Conservation (phyloP, 2,797 vertebrate species). For the Dromococcyx pavoninus region DNA sequence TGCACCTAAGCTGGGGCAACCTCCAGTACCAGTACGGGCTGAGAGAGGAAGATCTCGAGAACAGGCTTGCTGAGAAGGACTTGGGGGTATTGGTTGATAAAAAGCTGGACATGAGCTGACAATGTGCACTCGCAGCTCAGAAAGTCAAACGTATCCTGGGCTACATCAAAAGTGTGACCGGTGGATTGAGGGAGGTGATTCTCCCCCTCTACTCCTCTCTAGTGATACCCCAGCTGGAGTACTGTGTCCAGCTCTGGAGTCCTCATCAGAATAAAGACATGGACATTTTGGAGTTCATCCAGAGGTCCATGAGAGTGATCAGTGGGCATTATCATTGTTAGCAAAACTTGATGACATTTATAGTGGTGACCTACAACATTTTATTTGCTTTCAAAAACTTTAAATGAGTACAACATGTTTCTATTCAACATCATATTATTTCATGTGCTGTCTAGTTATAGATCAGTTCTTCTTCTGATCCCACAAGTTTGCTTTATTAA, state of each 20-base stretch:
- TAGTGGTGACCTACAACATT: not conserved
- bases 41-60: not conserved
- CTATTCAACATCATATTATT: not conserved
- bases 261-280: not conserved
- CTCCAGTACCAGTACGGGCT: not conserved
- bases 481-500: not conserved
- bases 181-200: not conserved
- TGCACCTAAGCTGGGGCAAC: not conserved
- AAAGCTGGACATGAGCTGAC: not conserved
- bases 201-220: not conserved
- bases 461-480: not conserved
- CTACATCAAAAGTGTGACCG: too few relatives aligned
- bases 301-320: not conserved
- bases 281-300: not conserved
- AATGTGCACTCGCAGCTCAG: not conserved
- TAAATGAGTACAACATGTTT: not conserved
- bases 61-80: not conserved
- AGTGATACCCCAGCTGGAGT: not conserved
- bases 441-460: not conserved
- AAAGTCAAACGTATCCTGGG: fast-evolving
- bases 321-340: not conserved
- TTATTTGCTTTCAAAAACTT: not conserved
- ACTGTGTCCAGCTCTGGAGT: too few relatives aligned
- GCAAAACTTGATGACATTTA: not conserved
- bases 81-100: too few relatives aligned